These are phyloP conservation scores for Gibbula magus DNA, from an alignment of 2,888 invertebrate species.

Conservation along the genomic window DNA sequence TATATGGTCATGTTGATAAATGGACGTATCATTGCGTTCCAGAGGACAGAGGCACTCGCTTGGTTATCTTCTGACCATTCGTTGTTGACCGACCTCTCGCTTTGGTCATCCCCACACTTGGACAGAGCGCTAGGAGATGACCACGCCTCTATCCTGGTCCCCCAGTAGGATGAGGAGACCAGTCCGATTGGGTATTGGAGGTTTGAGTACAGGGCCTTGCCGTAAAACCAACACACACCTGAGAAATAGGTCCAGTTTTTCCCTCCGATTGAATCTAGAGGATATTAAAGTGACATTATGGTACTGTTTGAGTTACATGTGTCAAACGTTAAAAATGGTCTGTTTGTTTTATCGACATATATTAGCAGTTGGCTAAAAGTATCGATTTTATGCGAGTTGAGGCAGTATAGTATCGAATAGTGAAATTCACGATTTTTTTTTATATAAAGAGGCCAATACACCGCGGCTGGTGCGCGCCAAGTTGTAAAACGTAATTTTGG, in stretches of 20 bases:
- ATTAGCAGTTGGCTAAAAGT: too few species aligned
- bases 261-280: slow-evolving; percentile 43
- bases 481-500: too few species aligned
- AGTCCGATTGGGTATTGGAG: slow-evolving; percentile 67
- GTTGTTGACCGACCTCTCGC: too few species aligned
- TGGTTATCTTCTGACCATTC: slow-evolving; percentile 6
- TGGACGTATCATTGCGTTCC: slow-evolving; percentile 73
- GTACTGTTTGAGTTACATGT: too few species aligned
- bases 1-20: slow-evolving; percentile 67
- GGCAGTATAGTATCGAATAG: too few species aligned
- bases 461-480: too few species aligned
- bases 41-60: slow-evolving; percentile 52
- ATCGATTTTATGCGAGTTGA: too few species aligned
- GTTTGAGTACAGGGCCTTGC: slow-evolving; percentile 61
- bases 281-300: neutral
- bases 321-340: too few species aligned
- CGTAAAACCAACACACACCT: slow-evolving; percentile 71
- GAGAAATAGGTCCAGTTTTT: slow-evolving; percentile 55
- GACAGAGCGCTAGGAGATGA: slow-evolving; percentile 62
- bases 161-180: slow-evolving; percentile 55
- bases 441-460: too few species aligned
- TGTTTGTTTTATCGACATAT: too few species aligned
- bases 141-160: slow-evolving; percentile 69
- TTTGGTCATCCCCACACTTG: slow-evolving; percentile 19
- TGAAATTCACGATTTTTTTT: too few species aligned